These are phyloP conservation scores for Thryonomys swinderianus DNA, from an alignment of 2,113 vertebrate species.

Conservation along the genomic window DNA sequence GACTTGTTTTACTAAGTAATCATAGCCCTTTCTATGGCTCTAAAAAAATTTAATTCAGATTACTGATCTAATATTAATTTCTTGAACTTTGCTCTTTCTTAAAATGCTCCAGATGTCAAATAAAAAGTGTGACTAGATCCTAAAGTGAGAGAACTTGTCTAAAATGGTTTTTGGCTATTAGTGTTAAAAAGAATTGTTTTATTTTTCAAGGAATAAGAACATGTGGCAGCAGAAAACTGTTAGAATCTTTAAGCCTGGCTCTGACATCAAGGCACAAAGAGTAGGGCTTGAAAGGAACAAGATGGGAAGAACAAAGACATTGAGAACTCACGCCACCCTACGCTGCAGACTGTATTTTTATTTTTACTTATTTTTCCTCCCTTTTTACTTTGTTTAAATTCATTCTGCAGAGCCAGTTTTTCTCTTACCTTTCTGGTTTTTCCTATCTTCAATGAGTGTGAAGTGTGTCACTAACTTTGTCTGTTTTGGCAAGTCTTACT, in stretches of 20 bases:
- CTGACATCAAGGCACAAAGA: slow-evolving; percentile 64
- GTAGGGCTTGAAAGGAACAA: slow-evolving; percentile 39
- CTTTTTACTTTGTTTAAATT: neutral
- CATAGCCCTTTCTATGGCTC: slow-evolving; percentile 11
- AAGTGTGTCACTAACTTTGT: neutral
- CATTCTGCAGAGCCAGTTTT: neutral
- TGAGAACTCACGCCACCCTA: neutral
- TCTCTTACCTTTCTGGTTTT: neutral
- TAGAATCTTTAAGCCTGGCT: slow-evolving; percentile 73
- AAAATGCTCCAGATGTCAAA: slow-evolving; percentile 56
- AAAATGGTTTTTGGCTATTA: slow-evolving; percentile 72
- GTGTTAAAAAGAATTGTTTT: slow-evolving; percentile 86
- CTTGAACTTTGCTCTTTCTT: slow-evolving; percentile 55
- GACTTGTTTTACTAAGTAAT: neutral
- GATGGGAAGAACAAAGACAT: neutral
- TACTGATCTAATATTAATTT: slow-evolving; percentile 57
- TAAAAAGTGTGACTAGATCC: slow-evolving; percentile 70
- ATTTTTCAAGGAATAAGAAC: slow-evolving; percentile 81
- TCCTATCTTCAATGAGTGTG: neutral
- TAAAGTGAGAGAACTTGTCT: slow-evolving; percentile 73
- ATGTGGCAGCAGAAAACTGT: slow-evolving; percentile 78
- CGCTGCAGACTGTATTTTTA: neutral
- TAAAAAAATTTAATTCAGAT: slow-evolving; percentile 37
- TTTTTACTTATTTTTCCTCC: neutral
- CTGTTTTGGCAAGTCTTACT: neutral